phyloP scores from a whole-genome alignment of 1,140 invertebrate genomes.

The Leptinotarsa lineolata region DNA sequence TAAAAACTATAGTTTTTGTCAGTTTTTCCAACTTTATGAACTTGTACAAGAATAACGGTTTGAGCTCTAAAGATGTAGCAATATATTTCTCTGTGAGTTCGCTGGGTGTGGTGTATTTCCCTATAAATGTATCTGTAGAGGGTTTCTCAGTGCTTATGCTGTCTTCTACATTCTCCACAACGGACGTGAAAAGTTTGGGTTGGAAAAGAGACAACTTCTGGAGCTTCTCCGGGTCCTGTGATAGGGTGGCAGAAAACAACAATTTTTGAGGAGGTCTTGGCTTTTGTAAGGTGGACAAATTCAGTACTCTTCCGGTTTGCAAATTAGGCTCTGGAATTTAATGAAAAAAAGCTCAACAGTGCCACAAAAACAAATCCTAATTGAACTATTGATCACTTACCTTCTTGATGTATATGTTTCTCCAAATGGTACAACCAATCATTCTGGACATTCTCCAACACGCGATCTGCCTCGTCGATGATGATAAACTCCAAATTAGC shows the following conservation, averaged over 20 bases:
- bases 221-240: constrained; percentile 94
- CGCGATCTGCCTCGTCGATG: constrained; percentile 95
- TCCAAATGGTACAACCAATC: constrained; percentile 83
- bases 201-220: constrained; percentile 85
- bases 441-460: constrained; percentile 87
- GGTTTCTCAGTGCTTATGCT: constrained; percentile 47
- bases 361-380: neutral
- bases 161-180: constrained; percentile 57
- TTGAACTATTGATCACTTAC: neutral
- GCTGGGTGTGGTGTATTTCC: constrained; percentile 81
- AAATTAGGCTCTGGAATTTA: constrained; percentile 13
- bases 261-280: constrained; percentile 82
- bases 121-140: constrained; percentile 63
- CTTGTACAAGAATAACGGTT: constrained; percentile 82
- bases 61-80: constrained; percentile 69
- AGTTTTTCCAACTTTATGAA: constrained; percentile 70
- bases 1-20: constrained; percentile 84
- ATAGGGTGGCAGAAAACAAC: constrained; percentile 93
- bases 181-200: constrained; percentile 87
- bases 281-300: constrained; percentile 58
- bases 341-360: neutral
- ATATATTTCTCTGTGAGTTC: constrained; percentile 81
- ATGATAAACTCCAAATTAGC: constrained; percentile 81
- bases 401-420: constrained; percentile 58
- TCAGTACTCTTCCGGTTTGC: constrained; percentile 42